Percentiles rank a stretch among this genome's conserved stretches.
Conservation (phyloP, 1,140 invertebrate species). For the Bombus haemorrhoidalis region DNA sequence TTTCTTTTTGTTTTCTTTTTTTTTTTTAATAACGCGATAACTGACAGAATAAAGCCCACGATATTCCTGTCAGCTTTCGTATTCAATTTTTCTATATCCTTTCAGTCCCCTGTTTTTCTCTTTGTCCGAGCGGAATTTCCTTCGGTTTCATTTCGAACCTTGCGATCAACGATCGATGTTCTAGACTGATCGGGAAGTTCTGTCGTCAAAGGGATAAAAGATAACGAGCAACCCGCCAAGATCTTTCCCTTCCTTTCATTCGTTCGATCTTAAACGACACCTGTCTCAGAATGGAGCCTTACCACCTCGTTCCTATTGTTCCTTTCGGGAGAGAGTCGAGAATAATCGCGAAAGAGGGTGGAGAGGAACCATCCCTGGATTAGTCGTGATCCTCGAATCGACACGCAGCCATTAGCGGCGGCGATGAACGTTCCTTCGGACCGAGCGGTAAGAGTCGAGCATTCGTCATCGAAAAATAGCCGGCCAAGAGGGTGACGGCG, state of each 20-base stretch:
- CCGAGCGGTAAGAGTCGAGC: no score
- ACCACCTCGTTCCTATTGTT: neutral
- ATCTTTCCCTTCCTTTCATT: neutral
- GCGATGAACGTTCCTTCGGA: slow-evolving; percentile 13
- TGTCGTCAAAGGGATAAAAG: neutral
- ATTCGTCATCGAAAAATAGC: slow-evolving; percentile 38
- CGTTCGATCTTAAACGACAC: neutral
- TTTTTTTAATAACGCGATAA: no score
- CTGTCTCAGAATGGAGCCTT: neutral
- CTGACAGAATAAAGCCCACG: neutral
- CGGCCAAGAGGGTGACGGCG: neutral
- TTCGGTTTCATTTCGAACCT: neutral
- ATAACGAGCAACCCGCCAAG: neutral
- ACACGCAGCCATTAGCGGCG: slow-evolving; percentile 29
- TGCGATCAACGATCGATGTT: neutral
- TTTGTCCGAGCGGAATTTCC: neutral
- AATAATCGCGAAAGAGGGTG: neutral
- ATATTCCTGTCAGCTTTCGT: neutral
- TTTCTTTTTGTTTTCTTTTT: no score
- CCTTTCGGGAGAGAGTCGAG: neutral
- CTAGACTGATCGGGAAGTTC: neutral
- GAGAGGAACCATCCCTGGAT: slow-evolving; percentile 1
- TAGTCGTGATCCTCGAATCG: slow-evolving; percentile 38
- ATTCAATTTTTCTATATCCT: neutral
- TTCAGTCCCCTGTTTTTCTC: neutral